Conservation (phyloP, 1,140 invertebrate species). For the Macrostomum lignano region DNA sequence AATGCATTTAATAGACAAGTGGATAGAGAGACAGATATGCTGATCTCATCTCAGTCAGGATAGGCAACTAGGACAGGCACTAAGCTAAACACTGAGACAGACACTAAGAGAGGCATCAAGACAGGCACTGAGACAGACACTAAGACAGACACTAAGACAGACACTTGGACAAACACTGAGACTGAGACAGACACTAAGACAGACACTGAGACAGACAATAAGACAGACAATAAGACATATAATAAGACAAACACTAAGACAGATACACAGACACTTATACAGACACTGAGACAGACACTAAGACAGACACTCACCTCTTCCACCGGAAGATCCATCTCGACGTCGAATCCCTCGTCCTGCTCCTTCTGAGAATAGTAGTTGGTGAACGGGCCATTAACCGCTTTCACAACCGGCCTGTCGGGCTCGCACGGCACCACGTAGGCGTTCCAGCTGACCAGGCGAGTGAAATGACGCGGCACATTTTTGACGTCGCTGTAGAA, state of each 20-base stretch:
- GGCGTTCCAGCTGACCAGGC: conserved; percentile 45
- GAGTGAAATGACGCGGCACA: conserved; percentile 45
- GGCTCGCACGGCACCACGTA: conserved; percentile 18
- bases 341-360: conserved; percentile 45
- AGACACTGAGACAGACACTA: background rate
- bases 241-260: background rate
- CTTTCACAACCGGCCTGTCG: conserved; percentile 24
- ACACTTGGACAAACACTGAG: too few relatives aligned
- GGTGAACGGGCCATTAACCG: conserved; percentile 44
- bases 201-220: too few relatives aligned
- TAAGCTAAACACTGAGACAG: too few relatives aligned
- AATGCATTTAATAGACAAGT: too few relatives aligned
- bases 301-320: background rate
- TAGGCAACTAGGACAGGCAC: too few relatives aligned
- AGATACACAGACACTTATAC: background rate
- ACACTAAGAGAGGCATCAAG: too few relatives aligned
- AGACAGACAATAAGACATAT: too few relatives aligned
- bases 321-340: background rate
- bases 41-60: too few relatives aligned
- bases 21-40: too few relatives aligned
- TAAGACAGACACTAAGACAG: too few relatives aligned
- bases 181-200: too few relatives aligned
- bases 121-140: too few relatives aligned
- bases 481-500: conserved; percentile 56
- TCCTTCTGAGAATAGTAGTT: conserved; percentile 56